Percentiles rank a stretch among this genome's conserved stretches.
These are phyloP conservation scores for Argyra leucocephala DNA, from an alignment of 2,888 invertebrate species.

Conservation along the genomic window DNA sequence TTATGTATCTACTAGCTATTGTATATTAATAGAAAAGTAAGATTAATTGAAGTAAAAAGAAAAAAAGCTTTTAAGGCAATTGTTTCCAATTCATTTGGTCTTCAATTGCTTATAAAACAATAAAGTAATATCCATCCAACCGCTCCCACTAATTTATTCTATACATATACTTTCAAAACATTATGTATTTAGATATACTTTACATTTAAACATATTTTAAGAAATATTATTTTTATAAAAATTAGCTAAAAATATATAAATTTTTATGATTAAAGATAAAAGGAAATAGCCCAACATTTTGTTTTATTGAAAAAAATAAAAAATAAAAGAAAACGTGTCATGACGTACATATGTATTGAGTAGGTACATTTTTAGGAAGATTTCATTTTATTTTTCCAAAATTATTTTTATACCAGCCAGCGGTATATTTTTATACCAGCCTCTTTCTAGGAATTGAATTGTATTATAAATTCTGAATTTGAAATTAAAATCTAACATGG, in stretches of 20 bases:
- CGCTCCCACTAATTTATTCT: not conserved
- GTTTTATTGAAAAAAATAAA: no score
- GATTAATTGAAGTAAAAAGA: conserved; percentile 12
- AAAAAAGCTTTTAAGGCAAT: conserved; percentile 21
- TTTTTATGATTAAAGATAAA: not conserved
- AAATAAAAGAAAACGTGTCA: no score
- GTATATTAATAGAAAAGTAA: conserved; percentile 1
- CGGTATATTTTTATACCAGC: no score
- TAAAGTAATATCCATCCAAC: not conserved
- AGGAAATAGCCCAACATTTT: no score
- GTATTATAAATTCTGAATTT: no score
- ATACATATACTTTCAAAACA: not conserved
- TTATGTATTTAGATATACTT: not conserved
- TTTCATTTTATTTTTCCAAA: no score
- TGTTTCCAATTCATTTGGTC: conserved; percentile 14
- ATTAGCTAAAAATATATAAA: not conserved
- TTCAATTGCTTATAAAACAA: not conserved
- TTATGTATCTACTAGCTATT: no score
- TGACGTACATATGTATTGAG: no score
- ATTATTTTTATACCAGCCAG: no score
- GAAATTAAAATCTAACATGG: no score
- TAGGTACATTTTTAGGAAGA: no score
- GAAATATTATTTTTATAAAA: not conserved
- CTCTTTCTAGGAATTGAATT: no score
- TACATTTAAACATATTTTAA: not conserved